phyloP scores from a whole-genome alignment of 2,888 invertebrate species.

The Pollenia labialis region DNA sequence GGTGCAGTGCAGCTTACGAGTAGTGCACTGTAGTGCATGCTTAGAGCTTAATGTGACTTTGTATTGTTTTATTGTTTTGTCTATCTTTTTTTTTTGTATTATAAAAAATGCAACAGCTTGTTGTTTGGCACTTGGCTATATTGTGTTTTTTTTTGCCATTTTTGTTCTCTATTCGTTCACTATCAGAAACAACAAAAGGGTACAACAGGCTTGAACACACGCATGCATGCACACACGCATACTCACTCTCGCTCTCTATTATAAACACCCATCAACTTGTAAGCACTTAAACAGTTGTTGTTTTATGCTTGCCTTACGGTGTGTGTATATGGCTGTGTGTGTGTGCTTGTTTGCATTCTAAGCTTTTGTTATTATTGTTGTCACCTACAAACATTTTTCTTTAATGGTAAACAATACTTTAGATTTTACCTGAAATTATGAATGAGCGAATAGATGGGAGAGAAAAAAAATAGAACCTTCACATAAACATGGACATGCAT shows the following conservation, averaged over 20 bases:
- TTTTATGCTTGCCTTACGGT: not conserved
- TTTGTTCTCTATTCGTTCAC: not conserved
- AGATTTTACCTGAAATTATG: conserved; percentile 24
- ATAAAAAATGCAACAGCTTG: conserved; percentile 54
- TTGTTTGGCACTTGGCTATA: conserved; percentile 39
- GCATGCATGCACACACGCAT: not conserved
- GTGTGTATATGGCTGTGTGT: not conserved
- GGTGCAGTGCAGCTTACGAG: conserved; percentile 17
- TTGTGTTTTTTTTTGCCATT: conserved; percentile 20
- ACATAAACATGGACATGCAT: not conserved
- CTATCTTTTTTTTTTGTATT: not conserved
- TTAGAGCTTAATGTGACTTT: conserved; percentile 37
- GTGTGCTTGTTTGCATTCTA: not conserved
- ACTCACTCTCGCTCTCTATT: not conserved
- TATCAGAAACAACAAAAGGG: not conserved
- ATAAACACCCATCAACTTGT: conserved; percentile 49
- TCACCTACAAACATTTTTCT: conserved; percentile 45
- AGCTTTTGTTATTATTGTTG: conserved; percentile 49
- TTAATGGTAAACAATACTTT: conserved; percentile 35
- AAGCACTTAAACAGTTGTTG: conserved; percentile 40
- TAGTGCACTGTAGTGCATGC: conserved; percentile 6
- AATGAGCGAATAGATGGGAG: conserved; percentile 1
- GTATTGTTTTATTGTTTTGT: conserved; percentile 27
- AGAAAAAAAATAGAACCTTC: not conserved
- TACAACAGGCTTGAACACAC: conserved; percentile 10